Evolutionary conservation across 2,888 invertebrate species (phyloP), one percentile per base, ranked within the genome.

Genomic region (Hoplodrina blanda): DNA sequence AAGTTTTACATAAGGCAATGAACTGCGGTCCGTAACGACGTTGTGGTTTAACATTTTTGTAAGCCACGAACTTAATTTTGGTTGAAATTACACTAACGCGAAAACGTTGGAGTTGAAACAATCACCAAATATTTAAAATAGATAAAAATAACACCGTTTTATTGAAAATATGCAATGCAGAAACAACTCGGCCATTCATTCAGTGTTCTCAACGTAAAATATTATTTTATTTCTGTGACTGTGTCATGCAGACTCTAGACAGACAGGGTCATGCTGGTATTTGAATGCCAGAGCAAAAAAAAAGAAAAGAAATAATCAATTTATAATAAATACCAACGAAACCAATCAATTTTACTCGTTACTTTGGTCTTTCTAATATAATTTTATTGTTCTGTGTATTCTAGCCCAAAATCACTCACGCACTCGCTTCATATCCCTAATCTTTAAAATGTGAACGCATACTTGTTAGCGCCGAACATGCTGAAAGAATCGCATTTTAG

Each of bases 1-100:
- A 90, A 95, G 95, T 96, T 96, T 96, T 96, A 95, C 95, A 95
- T 95, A 95, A 95, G 95, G 94, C 95, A 95, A 94, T 95, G 95
- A 96, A 96, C 95, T 95, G 93, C 91, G 88, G 89, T 87, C 89
- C 91, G 93, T 92, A 94, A 94, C 91, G 94, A 93, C 92, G 92
- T 92, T 91, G 89, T 91, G 89, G 89, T 90, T 82, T 89, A 91
- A 88, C 95, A 94, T 95, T 87, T 88, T 94, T 88, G 70, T 78
- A 84, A 83, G 87, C 88, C 82, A 87, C 77, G 73, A 86, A 87
- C 81, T 82, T 86, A 86, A 82, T 79, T 84, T 83, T 67, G 60
- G 73, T 71, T 71, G 66, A 76, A 70, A 83, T 84, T 81, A 80
- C 73, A 76, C 70, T 72, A 80, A 56, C 64, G 63, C 73, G 63